Base-by-base conservation (phyloP, 2,888 invertebrate species). In the Tipula unca region DNA sequence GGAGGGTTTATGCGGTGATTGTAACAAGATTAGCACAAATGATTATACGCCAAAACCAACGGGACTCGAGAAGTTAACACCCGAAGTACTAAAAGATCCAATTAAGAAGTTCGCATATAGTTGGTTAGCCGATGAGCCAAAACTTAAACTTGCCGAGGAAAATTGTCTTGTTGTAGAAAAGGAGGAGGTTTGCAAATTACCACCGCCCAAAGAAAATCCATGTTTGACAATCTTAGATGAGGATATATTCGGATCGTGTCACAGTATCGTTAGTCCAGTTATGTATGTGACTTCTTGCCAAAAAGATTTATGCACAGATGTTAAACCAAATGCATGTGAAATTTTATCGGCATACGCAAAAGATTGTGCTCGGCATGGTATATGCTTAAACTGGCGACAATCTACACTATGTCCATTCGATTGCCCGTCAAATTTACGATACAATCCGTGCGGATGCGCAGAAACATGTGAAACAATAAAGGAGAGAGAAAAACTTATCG, bases 1-100 rank as follows among this genome's bases (percentile, higher is more conserved):
- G 86, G 95, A 96, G 89, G 97, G 97, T 0, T 91, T 97, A 1
- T 97, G 97, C 89, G 97, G 97, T 85, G 93, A 94, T 87, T 95
- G 95, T 89, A 93, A 94, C 85, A 93, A 93, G 0, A 91, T 93
- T 88, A 90, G 91, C 3, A 91, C 92, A 0, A 92, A 93, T 84
- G 93, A 94, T 88, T 90, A 94, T n/a, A 88, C 91, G 87, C 91
- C 86, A 91, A 94, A 85, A 92, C 93, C 25, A 91, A 92, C 87
- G 88, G 90, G 86, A 88, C 86, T 86, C 8, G 86, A 88, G 14
- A 85, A 88, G 39, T 13, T 86, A 3, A 84, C 48, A 69, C 86
- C 86, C 85, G 48, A 25, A 85, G 69, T 39, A 42, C 39, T 29
- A 0, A 17, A 85, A 29, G 86, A 86, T 69, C 85, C 86, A 85